phyloP scores from a whole-genome alignment of 1,140 invertebrate species.

The Liolophura sinensis region DNA sequence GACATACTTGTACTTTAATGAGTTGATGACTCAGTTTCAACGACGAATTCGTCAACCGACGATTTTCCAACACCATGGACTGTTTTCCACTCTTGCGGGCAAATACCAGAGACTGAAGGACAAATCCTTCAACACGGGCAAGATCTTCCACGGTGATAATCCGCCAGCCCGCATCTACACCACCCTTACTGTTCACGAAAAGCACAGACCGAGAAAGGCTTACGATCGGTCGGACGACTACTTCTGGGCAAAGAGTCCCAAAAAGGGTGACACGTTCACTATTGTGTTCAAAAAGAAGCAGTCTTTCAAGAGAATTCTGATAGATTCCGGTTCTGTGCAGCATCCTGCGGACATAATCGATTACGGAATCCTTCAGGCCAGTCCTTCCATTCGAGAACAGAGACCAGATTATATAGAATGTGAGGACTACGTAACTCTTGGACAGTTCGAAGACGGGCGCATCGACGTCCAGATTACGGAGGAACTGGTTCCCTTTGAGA shows the following conservation, averaged over 20 bases:
- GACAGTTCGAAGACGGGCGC: conserved; percentile 27
- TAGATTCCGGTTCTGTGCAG: conserved; percentile 30
- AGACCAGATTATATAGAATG: conserved; percentile 14
- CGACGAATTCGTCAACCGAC: conserved; percentile 37
- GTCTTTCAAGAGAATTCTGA: conserved; percentile 20
- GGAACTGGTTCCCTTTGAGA: conserved; percentile 20
- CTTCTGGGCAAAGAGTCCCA: conserved; percentile 33
- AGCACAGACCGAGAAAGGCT: conserved; percentile 25
- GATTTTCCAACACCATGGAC: conserved; percentile 55
- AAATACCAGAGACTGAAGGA: conserved; percentile 94
- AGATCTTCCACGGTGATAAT: conserved; percentile 38
- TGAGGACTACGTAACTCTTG: conserved; percentile 28
- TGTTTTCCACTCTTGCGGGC: conserved; percentile 67
- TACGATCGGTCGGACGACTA: conserved; percentile 26
- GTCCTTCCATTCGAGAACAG: conserved; percentile 15
- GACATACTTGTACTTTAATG: conserved; percentile 50
- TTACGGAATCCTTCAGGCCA: conserved; percentile 23
- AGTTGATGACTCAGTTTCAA: conserved; percentile 32
- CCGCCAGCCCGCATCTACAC: conserved; percentile 33
- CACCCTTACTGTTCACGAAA: conserved; percentile 18
- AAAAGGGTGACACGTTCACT: conserved; percentile 24
- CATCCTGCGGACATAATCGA: conserved; percentile 29
- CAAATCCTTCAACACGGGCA: conserved; percentile 29
- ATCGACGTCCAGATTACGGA: conserved; percentile 21
- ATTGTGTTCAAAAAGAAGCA: conserved; percentile 35